Percentiles rank a stretch among this genome's conserved stretches.
Evolutionary conservation across 64 coral and sea anemone genomes (phyloP).

Genomic region (Pocillopora damicornis): DNA sequence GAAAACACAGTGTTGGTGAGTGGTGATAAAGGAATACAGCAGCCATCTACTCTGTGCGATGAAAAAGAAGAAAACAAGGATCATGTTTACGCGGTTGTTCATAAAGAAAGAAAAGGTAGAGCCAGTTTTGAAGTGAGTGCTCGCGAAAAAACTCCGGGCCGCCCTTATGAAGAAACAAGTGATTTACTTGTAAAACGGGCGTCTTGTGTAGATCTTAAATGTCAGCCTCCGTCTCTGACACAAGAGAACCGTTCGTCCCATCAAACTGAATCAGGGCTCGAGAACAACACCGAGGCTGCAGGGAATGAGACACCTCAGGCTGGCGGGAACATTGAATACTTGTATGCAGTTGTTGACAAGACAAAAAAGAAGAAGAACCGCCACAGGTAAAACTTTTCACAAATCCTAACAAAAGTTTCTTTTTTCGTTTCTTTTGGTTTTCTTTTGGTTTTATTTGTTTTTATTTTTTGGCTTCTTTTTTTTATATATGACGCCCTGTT

Average conservation of each 20-base stretch:
- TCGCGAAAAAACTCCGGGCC: not conserved
- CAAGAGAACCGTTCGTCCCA: too few relatives aligned
- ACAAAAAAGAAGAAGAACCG: not conserved
- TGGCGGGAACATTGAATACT: not conserved
- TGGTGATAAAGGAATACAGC: not conserved
- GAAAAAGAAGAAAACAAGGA: not conserved
- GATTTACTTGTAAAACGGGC: too few relatives aligned
- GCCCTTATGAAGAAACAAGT: too few relatives aligned
- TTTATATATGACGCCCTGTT: too few relatives aligned
- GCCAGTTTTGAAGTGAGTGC: not conserved
- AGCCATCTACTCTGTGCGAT: not conserved
- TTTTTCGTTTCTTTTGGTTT: too few relatives aligned
- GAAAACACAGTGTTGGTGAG: not conserved
- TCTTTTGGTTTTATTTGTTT: too few relatives aligned
- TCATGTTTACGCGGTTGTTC: not conserved
- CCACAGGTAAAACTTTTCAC: not conserved
- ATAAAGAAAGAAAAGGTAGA: not conserved
- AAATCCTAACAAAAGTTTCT: too few relatives aligned
- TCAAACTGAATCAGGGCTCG: too few relatives aligned
- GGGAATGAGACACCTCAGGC: not conserved
- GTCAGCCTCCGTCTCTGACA: not conserved
- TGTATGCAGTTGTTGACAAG: constrained; percentile 29
- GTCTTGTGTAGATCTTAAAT: not conserved
- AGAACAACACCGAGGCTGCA: not conserved
- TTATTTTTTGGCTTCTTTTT: too few relatives aligned